Evolutionary conservation across 2,797 vertebrate genomes (phyloP), one percentile per base, ranked within the genome.

Genomic region (Crocidura indochinensis): DNA sequence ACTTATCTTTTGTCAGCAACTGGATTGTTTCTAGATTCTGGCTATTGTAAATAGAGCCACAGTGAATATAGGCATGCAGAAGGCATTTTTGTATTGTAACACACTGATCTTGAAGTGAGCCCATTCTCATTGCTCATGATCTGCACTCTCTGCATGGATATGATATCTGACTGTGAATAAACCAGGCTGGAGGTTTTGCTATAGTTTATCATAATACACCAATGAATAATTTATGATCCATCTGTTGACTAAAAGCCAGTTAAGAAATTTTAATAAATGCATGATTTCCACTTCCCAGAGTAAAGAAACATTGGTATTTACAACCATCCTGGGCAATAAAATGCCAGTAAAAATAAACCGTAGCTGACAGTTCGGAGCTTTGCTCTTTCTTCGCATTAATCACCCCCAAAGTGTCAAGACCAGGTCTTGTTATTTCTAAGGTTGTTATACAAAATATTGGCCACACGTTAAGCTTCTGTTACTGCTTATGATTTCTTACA

Each of bases 241-340:
- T 91, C 80, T 85, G 85, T 77, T 90, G 89, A 51, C 87, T 68
- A 19, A 79, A 91, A 69, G 65, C 67, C 75, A 22, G 51, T n/a
- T 67, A 46, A 73, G 44, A 62, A 87, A 83, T 87, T 46, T 83
- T 93, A 90, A 90, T 80, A 92, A 78, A 67, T 80, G 69, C 49
- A 29, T 11, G 47, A 75, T 89, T 83, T 82, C 86, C 64, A 29
- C 29, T 62, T 89, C 69, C 73, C 27, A 0, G 0, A 1, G 22
- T 60, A 64, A 71, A 69, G 64, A 64, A 44, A 51, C 17, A 3
- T 10, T 64, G 82, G 9, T 67, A 38, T 91, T 85, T 38, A 69
- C 74, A 83, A 49, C 78, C 87, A 87, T 76, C 72, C 81, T 6
- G 29, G 86, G 69, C 92, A 77, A 67, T 62, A 46, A 95, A 74